A percentile compares a stretch with the other conserved stretches of the same genome.
Evolutionary conservation across 1,140 invertebrate species (phyloP).

Genomic region (Octopus sinensis): DNA sequence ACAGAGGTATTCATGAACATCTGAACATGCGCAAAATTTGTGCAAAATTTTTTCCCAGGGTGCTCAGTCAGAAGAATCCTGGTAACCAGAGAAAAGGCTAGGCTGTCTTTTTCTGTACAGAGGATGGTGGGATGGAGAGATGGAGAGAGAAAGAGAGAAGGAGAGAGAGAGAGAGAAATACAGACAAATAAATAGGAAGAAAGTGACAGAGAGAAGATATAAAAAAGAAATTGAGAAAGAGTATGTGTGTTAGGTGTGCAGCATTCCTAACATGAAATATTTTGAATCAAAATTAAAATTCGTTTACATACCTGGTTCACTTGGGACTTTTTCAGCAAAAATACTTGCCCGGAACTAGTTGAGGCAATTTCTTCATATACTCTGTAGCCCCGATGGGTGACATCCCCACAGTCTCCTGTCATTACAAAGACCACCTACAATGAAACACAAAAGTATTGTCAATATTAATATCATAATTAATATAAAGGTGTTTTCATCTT

Average conservation of each 20-base stretch:
- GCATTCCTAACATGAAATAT: no score
- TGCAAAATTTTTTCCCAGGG: no score
- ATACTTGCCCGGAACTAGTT: constrained; percentile 72
- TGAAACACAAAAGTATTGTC: constrained; percentile 10
- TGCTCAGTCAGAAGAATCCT: no score
- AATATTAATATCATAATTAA: no score
- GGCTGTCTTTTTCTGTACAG: no score
- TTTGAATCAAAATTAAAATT: neutral
- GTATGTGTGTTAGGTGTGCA: no score
- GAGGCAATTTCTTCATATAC: constrained; percentile 71
- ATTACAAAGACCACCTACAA: constrained; percentile 73
- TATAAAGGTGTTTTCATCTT: no score
- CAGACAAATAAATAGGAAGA: neutral
- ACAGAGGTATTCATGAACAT: no score
- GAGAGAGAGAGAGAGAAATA: neutral
- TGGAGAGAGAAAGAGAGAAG: no score
- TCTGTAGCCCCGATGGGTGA: constrained; percentile 63
- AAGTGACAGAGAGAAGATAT: neutral
- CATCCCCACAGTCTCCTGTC: constrained; percentile 71
- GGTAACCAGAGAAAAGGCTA: no score
- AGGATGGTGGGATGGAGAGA: no score
- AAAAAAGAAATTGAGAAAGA: neutral
- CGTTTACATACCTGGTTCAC: constrained; percentile 64
- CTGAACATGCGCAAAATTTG: no score
- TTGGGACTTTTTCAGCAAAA: constrained; percentile 69